A percentile compares a stretch with the other conserved stretches of the same genome.
These are phyloP conservation scores for Cepaea nemoralis DNA, from an alignment of 1,140 invertebrate species.

Conservation along the genomic window DNA sequence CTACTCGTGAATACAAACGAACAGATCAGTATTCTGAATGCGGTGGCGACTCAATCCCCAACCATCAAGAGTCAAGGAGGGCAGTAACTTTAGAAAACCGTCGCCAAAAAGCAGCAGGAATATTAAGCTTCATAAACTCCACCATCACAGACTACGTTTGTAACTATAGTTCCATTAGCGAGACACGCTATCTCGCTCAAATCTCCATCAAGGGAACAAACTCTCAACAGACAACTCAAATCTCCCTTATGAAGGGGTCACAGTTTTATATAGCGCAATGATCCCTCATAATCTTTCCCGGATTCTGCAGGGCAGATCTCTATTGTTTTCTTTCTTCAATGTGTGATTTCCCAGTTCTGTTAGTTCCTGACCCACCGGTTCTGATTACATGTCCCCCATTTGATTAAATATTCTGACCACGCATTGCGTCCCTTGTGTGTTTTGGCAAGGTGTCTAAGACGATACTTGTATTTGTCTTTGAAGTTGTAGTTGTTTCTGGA, in stretches of 20 bases:
- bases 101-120: not conserved
- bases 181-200: not conserved
- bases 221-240: not conserved
- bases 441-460: not conserved
- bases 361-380: not conserved
- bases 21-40: not conserved
- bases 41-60: not conserved
- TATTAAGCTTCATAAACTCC: not conserved
- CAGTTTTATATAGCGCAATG: not conserved
- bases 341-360: not conserved
- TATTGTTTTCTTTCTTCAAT: not conserved
- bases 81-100: not conserved
- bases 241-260: not conserved
- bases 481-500: not conserved
- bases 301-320: not conserved
- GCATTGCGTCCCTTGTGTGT: not conserved
- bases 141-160: not conserved
- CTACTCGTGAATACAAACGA: too few relatives aligned
- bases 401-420: not conserved
- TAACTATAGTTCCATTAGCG: not conserved
- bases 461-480: not conserved
- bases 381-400: not conserved
- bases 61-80: not conserved
- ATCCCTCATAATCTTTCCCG: conserved; percentile 1
- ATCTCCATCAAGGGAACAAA: not conserved